A percentile compares a stretch with the other conserved stretches of the same genome.
These are phyloP conservation scores for Nibea coibor DNA, from an alignment of 2,113 vertebrate genomes.

Conservation along the genomic window DNA sequence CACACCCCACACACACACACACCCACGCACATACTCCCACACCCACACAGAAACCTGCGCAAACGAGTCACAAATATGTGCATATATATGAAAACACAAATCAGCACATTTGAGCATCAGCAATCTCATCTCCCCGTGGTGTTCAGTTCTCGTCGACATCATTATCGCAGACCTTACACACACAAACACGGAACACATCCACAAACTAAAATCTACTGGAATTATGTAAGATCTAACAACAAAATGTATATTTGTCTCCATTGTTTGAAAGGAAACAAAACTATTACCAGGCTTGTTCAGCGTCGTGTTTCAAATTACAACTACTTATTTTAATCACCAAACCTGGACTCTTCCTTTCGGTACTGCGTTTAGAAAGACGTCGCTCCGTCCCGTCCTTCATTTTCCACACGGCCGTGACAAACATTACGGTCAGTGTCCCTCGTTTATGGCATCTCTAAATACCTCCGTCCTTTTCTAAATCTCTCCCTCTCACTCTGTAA, in stretches of 20 bases:
- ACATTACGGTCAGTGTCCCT: neutral
- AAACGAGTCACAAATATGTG: slow-evolving; percentile 36
- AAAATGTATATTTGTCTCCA: neutral
- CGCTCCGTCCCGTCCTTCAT: neutral
- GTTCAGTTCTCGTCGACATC: slow-evolving; percentile 7
- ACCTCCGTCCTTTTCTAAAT: neutral
- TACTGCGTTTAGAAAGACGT: neutral
- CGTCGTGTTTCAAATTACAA: neutral
- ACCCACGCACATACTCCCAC: slow-evolving; percentile 15
- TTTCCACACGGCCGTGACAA: neutral
- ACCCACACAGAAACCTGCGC: slow-evolving; percentile 40
- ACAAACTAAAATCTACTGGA: slow-evolving; percentile 4
- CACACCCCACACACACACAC: slow-evolving; percentile 27
- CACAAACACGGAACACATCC: neutral
- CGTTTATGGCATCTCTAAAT: slow-evolving; percentile 4
- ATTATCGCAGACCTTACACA: neutral
- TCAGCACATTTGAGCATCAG: slow-evolving; percentile 58
- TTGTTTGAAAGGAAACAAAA: neutral
- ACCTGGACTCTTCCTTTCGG: neutral
- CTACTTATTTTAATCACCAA: neutral
- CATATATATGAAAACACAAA: slow-evolving; percentile 42
- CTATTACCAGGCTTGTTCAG: neutral
- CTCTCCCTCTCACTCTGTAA: slow-evolving; percentile 12
- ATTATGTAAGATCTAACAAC: neutral
- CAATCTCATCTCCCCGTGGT: slow-evolving; percentile 42